These are phyloP conservation scores for Leistus spinibarbis DNA, from an alignment of 2,888 invertebrate species.

Conservation along the genomic window DNA sequence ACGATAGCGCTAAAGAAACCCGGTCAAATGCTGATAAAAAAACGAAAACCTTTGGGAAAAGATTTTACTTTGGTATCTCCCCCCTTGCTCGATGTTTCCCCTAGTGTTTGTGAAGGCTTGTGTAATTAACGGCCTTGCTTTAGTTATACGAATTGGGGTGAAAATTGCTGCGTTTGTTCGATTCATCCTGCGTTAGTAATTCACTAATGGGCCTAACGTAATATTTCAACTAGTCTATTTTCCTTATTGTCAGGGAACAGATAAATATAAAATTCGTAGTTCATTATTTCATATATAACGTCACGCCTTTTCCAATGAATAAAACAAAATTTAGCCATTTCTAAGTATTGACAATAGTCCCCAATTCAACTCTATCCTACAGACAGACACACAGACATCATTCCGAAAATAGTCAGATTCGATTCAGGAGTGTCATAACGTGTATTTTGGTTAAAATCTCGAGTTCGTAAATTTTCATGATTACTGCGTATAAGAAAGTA, in stretches of 20 bases:
- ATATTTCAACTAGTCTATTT: not conserved
- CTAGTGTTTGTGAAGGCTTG: constrained; percentile 10
- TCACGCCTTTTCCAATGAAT: too few species aligned
- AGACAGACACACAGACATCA: too few species aligned
- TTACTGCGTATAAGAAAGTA: too few species aligned
- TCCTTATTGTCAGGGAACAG: not conserved
- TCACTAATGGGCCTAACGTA: not conserved
- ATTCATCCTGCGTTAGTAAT: not conserved
- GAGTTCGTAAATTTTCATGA: too few species aligned
- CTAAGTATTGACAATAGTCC: too few species aligned
- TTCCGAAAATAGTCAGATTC: too few species aligned
- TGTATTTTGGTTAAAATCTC: too few species aligned
- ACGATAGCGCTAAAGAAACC: not conserved
- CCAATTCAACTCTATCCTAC: too few species aligned
- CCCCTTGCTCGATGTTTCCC: not conserved
- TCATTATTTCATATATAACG: too few species aligned
- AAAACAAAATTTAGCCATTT: too few species aligned
- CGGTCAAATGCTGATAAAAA: constrained; percentile 25
- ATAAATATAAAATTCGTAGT: too few species aligned
- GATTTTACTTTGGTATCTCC: not conserved
- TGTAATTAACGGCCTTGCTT: constrained; percentile 29
- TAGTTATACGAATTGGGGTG: constrained; percentile 22
- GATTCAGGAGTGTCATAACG: too few species aligned
- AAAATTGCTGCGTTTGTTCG: constrained; percentile 19
- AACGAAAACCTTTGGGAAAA: not conserved